Percentiles rank a stretch among this genome's conserved stretches.
Conservation (phyloP, 2,797 vertebrate genomes). For the Buphagus erythrorhynchus region DNA sequence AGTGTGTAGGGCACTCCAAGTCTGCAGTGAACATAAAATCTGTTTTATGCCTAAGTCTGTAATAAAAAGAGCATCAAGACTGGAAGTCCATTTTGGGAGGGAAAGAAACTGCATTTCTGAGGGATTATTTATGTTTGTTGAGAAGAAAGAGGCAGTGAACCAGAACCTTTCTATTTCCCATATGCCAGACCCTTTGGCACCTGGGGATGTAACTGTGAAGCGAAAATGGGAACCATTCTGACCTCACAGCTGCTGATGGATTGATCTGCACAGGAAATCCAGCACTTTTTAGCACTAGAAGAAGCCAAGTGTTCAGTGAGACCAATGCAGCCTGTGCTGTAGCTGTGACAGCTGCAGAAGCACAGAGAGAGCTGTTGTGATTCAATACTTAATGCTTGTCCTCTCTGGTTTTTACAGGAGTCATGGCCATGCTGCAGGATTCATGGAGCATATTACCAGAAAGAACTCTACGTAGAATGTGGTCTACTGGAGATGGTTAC, state of each 20-base stretch:
- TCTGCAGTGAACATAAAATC: neutral
- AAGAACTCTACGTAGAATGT: rapidly evolving
- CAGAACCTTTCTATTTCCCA: neutral
- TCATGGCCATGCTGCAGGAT: neutral
- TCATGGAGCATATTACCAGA: neutral
- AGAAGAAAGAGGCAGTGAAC: neutral
- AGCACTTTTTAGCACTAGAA: neutral
- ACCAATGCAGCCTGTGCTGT: neutral
- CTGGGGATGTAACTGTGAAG: neutral
- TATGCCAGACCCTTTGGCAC: neutral
- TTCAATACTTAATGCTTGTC: neutral
- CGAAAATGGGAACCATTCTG: neutral
- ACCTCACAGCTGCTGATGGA: neutral
- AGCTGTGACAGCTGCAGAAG: neutral
- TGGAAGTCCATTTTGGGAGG: neutral
- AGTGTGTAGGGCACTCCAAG: neutral
- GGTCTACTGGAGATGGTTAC: neutral
- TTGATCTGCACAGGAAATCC: neutral
- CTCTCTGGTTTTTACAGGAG: neutral
- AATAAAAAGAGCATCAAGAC: neutral
- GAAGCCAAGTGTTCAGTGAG: neutral
- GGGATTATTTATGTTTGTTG: neutral
- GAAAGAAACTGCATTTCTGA: neutral
- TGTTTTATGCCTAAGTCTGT: neutral
- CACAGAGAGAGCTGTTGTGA: neutral